phyloP scores from a whole-genome alignment of 2,113 vertebrate genomes.

The Tupaia tana region DNA sequence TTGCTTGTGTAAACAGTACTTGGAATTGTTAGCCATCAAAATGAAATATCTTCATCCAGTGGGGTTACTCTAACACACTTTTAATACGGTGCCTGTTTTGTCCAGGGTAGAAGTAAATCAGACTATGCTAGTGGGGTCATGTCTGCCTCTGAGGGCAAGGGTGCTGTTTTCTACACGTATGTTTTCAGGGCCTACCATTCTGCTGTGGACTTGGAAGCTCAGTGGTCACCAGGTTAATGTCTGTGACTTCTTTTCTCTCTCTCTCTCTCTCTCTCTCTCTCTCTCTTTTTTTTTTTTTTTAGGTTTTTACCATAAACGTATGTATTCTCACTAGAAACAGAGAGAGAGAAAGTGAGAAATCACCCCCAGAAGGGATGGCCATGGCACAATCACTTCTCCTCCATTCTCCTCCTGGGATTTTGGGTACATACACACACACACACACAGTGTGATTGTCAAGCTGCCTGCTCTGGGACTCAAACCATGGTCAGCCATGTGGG shows the following conservation, averaged over 20 bases:
- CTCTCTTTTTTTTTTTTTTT: no score
- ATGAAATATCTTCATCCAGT: not conserved
- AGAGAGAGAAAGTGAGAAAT: no score
- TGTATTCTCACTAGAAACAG: no score
- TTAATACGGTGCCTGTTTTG: not conserved
- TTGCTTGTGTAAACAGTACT: not conserved
- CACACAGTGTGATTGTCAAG: no score
- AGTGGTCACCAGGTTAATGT: not conserved
- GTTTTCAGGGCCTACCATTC: not conserved
- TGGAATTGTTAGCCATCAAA: slow-evolving; percentile 19
- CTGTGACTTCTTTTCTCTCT: not conserved
- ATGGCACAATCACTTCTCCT: no score
- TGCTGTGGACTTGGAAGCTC: not conserved
- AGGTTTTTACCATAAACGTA: no score
- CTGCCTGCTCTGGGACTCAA: no score
- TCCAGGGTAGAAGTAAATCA: not conserved
- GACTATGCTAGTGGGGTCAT: not conserved
- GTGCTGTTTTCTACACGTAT: not conserved
- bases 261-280: no score
- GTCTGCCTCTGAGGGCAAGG: not conserved
- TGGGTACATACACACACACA: no score
- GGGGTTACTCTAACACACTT: not conserved
- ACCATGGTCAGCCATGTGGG: no score
- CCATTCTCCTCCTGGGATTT: no score
- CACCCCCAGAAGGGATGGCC: no score